Percentiles rank a stretch among this genome's conserved stretches.
These are phyloP conservation scores for Nomada ferruginata DNA, from an alignment of 2,888 invertebrate species.

Conservation along the genomic window DNA sequence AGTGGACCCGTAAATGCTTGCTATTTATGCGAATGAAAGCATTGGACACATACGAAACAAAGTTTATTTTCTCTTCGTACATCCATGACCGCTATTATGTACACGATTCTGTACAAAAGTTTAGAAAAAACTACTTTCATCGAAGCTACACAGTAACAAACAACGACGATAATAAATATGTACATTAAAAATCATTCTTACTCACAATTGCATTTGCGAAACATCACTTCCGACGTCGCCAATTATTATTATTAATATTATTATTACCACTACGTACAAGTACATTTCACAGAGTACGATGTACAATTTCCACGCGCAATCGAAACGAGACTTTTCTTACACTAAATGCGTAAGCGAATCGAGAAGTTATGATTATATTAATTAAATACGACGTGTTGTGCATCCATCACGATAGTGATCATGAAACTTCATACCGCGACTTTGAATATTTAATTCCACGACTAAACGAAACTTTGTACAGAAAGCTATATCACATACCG, in stretches of 20 bases:
- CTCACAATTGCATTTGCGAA: slow-evolving; percentile 3
- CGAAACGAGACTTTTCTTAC: slow-evolving; percentile 32
- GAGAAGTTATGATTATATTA: slow-evolving; percentile 12
- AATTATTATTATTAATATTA: no score
- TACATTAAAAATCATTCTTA: slow-evolving; percentile 66
- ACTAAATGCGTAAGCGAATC: slow-evolving; percentile 26
- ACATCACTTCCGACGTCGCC: neutral
- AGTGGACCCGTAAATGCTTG: slow-evolving; percentile 19
- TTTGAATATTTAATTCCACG: neutral
- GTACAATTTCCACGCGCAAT: slow-evolving; percentile 63
- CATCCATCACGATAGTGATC: slow-evolving; percentile 33
- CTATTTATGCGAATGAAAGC: slow-evolving; percentile 27
- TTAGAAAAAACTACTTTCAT: slow-evolving; percentile 75
- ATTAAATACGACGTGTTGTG: slow-evolving; percentile 28
- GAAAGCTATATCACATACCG: slow-evolving; percentile 9
- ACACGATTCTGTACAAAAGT: slow-evolving; percentile 79
- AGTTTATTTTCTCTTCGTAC: slow-evolving; percentile 71
- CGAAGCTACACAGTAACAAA: slow-evolving; percentile 69
- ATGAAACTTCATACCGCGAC: neutral
- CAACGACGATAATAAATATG: slow-evolving; percentile 67
- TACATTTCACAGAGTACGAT: slow-evolving; percentile 67
- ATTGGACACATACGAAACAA: slow-evolving; percentile 70
- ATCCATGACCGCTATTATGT: slow-evolving; percentile 72
- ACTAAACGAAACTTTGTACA: slow-evolving; percentile 7
- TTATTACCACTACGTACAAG: slow-evolving; percentile 58